Conservation (phyloP, 2,113 vertebrate species). For the Semicossyphus pulcher region DNA sequence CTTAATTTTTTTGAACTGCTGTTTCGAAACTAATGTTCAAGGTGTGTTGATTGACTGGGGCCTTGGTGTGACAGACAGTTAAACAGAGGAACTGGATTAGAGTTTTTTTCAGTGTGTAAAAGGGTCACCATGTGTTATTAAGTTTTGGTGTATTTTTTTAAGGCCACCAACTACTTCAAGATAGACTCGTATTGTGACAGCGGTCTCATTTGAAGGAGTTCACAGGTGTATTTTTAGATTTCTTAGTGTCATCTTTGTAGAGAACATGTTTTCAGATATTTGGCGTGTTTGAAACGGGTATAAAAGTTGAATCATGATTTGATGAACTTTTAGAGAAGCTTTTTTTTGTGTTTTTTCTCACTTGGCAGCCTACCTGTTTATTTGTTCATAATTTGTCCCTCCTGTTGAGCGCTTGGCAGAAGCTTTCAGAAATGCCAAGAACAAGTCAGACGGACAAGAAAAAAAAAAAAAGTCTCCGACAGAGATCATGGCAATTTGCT, state of each 20-base stretch:
- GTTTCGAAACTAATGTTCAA: too few species aligned
- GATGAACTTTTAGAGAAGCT: neutral
- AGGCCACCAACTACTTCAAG: too few species aligned
- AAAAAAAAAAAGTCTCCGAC: slow-evolving; percentile 6
- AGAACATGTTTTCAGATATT: slow-evolving; percentile 15
- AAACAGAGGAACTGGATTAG: too few species aligned
- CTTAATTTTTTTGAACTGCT: too few species aligned
- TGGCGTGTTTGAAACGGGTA: neutral
- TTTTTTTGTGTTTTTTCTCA: neutral
- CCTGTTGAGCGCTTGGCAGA: slow-evolving; percentile 8
- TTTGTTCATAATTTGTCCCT: slow-evolving; percentile 23
- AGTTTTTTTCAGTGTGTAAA: too few species aligned
- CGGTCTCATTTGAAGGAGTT: too few species aligned
- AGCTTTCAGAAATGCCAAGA: slow-evolving; percentile 16
- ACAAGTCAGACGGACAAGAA: slow-evolving; percentile 18
- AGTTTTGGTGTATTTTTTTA: too few species aligned
- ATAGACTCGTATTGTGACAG: too few species aligned
- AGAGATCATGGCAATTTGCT: neutral
- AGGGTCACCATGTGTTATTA: too few species aligned
- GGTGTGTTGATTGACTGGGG: too few species aligned
- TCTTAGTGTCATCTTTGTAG: slow-evolving; percentile 7
- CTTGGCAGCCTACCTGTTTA: neutral
- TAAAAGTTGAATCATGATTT: neutral
- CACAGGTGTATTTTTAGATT: slow-evolving; percentile 25
- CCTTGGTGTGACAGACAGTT: too few species aligned